Conservation (phyloP, 2,113 vertebrate genomes). For the Cromileptes altivelis region DNA sequence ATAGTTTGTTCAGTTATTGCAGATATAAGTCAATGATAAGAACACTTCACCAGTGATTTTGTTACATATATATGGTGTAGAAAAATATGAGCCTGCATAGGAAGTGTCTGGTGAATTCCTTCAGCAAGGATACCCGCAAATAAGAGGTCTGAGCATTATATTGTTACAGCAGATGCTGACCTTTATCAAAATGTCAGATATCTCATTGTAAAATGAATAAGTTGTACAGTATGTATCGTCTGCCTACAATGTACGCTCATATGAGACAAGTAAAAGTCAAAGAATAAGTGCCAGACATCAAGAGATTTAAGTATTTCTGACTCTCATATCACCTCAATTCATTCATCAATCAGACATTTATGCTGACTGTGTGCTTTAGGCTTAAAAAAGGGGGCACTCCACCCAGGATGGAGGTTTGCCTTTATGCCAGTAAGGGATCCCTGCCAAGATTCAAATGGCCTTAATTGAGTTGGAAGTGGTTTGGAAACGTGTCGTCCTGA, state of each 20-base stretch:
- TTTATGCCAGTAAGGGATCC: constrained; percentile 50
- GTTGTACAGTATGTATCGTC: not conserved
- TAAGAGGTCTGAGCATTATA: constrained; percentile 12
- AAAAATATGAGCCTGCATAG: not conserved
- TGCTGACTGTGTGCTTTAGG: constrained; percentile 54
- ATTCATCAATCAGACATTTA: constrained; percentile 51
- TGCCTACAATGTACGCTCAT: constrained; percentile 9
- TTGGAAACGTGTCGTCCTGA: constrained; percentile 49
- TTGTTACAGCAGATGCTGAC: constrained; percentile 34
- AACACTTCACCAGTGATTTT: not conserved
- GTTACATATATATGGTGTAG: not conserved
- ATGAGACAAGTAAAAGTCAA: constrained; percentile 38
- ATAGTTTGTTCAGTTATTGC: not conserved
- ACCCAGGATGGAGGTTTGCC: constrained; percentile 27
- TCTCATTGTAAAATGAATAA: constrained; percentile 33
- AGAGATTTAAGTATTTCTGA: constrained; percentile 36
- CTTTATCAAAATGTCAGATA: constrained; percentile 54
- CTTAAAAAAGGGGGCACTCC: constrained; percentile 26
- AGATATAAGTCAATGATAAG: not conserved
- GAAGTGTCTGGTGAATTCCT: not conserved
- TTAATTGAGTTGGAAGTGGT: constrained; percentile 73
- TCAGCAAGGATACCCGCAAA: not conserved
- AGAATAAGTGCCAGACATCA: constrained; percentile 36
- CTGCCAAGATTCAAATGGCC: constrained; percentile 70
- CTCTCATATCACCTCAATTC: constrained; percentile 24